phyloP scores from a whole-genome alignment of 1,140 invertebrate species.

The Drosophila kikkawai region DNA sequence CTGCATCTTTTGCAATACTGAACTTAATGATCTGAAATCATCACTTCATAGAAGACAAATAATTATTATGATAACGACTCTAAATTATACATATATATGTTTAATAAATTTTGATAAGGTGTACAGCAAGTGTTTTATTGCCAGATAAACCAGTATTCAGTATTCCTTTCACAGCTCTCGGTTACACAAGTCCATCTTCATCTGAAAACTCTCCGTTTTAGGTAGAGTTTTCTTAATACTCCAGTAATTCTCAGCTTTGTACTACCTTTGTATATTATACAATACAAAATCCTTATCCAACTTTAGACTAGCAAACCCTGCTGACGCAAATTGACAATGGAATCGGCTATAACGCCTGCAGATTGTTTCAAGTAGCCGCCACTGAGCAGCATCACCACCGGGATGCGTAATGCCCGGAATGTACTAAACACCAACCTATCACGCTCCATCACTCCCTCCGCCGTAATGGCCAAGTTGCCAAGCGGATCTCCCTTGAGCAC shows the following conservation, averaged over 20 bases:
- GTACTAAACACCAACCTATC: conserved; percentile 93
- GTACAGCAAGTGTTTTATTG: neutral
- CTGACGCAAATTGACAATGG: conserved; percentile 90
- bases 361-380: conserved; percentile 93
- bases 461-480: conserved; percentile 89
- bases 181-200: conserved; percentile 3
- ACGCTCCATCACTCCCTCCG: conserved; percentile 91
- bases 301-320: conserved; percentile 54
- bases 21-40: conserved; percentile 54
- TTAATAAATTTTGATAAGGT: conserved; percentile 54
- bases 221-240: neutral
- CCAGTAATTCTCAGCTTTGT: neutral
- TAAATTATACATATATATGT: conserved; percentile 41
- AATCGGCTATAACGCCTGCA: conserved; percentile 92
- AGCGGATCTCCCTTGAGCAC: conserved; percentile 91
- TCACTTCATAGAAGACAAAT: conserved; percentile 54
- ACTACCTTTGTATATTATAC: conserved; percentile 1
- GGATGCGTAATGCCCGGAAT: conserved; percentile 88
- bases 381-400: conserved; percentile 95
- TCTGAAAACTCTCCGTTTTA: neutral
- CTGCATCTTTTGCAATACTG: conserved; percentile 47
- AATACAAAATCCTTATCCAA: neutral
- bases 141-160: neutral
- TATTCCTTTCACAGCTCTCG: conserved; percentile 31
- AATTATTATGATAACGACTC: conserved; percentile 46